Conservation (phyloP, 2,888 invertebrate species). For the Adelognathus sp. region DNA sequence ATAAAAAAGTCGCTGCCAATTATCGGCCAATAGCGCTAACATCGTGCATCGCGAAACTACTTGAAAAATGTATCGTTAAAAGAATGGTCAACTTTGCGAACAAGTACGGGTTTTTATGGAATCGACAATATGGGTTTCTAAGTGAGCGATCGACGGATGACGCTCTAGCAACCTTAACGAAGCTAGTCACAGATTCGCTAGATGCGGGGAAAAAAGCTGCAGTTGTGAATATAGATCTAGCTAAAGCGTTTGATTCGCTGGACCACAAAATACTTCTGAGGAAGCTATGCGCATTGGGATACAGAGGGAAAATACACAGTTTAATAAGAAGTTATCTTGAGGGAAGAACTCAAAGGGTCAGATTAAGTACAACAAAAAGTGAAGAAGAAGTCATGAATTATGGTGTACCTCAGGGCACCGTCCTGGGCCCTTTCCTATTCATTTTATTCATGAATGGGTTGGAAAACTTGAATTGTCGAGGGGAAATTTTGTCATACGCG, state of each 20-base stretch:
- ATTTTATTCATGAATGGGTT: conserved; percentile 53
- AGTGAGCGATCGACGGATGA: not conserved
- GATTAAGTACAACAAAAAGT: not conserved
- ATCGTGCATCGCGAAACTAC: not conserved
- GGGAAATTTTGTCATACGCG: conserved; percentile 27
- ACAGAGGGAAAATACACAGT: not conserved
- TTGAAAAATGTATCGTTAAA: not conserved
- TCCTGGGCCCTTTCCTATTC: conserved; percentile 47
- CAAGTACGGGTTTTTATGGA: not conserved
- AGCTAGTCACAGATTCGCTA: not conserved
- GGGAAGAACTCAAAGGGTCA: not conserved
- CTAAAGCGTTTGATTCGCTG: not conserved
- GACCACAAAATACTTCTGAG: not conserved
- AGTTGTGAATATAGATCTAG: not conserved
- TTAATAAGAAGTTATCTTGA: not conserved
- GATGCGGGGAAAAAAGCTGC: not conserved
- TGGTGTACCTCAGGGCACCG: conserved; percentile 49
- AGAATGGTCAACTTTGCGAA: not conserved
- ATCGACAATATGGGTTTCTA: not conserved
- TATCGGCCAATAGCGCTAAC: not conserved
- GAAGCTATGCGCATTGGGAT: not conserved
- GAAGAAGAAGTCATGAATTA: not conserved
- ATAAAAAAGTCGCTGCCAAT: not conserved
- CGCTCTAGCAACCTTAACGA: not conserved
- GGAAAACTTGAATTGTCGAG: conserved; percentile 21